Evolutionary conservation across 1,140 invertebrate species (phyloP).

Genomic region (Atta cephalotes): DNA sequence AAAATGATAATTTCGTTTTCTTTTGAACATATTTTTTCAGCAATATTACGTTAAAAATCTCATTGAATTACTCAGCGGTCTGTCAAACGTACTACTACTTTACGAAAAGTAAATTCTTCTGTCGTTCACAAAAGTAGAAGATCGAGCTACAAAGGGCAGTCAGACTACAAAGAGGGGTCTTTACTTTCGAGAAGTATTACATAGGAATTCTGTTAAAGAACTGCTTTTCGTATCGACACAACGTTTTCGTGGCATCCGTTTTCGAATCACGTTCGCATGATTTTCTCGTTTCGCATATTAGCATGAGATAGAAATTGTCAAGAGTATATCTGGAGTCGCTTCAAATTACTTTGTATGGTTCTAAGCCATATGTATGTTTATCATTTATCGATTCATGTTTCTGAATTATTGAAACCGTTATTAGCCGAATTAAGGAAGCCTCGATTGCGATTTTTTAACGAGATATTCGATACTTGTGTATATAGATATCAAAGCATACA

Average conservation of each 20-base stretch:
- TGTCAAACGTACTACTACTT: slow-evolving; percentile 33
- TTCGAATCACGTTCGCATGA: slow-evolving; percentile 8
- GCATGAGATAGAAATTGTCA: slow-evolving; percentile 15
- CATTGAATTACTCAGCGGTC: slow-evolving; percentile 15
- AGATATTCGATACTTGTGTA: slow-evolving; percentile 1
- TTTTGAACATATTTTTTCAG: slow-evolving; percentile 2
- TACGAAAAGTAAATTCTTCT: slow-evolving; percentile 41
- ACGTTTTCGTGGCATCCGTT: neutral
- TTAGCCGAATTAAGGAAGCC: neutral
- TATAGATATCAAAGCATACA: neutral
- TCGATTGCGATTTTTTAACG: neutral
- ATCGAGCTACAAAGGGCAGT: slow-evolving; percentile 14
- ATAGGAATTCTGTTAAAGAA: neutral
- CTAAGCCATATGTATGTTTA: neutral
- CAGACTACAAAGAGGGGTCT: slow-evolving; percentile 22
- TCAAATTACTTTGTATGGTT: neutral
- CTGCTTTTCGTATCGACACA: slow-evolving; percentile 6
- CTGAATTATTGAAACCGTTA: slow-evolving; percentile 33
- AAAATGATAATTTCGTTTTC: neutral
- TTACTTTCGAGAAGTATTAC: slow-evolving; percentile 18
- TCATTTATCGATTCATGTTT: slow-evolving; percentile 23
- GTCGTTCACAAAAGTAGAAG: slow-evolving; percentile 27
- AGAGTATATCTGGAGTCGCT: neutral
- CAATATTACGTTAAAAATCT: slow-evolving; percentile 3
- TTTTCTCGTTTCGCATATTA: slow-evolving; percentile 21